Conservation (phyloP, 2,888 invertebrate genomes). For the Parapristionchus giblindavisi region DNA sequence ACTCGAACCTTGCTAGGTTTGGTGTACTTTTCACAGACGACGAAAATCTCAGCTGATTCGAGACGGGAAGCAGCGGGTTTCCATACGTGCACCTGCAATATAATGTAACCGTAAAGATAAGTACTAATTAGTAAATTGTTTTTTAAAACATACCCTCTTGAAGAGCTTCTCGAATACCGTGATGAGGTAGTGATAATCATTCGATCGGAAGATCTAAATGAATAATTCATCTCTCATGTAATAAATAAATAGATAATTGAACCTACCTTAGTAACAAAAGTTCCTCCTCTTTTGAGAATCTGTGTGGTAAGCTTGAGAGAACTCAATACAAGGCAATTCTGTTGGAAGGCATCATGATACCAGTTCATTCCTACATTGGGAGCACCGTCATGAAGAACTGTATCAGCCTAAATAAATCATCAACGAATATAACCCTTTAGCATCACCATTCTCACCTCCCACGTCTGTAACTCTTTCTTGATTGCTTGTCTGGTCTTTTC, state of each 20-base stretch:
- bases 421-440: background rate
- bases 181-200: slow-evolving; percentile 91
- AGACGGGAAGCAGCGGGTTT: slow-evolving; percentile 97
- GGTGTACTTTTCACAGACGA: slow-evolving; percentile 91
- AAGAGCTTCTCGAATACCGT: slow-evolving; percentile 97
- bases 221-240: background rate
- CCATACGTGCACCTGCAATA: slow-evolving; percentile 84
- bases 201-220: slow-evolving; percentile 80
- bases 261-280: slow-evolving; percentile 93
- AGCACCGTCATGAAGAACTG: slow-evolving; percentile 95
- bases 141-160: slow-evolving; percentile 77
- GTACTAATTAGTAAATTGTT: background rate
- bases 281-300: slow-evolving; percentile 88
- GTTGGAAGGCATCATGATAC: slow-evolving; percentile 95
- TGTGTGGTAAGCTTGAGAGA: slow-evolving; percentile 90
- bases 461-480: slow-evolving; percentile 63
- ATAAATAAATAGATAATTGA: background rate
- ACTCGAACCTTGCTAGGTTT: slow-evolving; percentile 78
- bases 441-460: slow-evolving; percentile 51
- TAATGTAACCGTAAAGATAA: slow-evolving; percentile 11
- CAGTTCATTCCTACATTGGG: slow-evolving; percentile 95
- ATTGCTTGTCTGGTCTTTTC: slow-evolving; percentile 75
- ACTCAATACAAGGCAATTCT: slow-evolving; percentile 79
- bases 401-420: slow-evolving; percentile 90
- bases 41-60: slow-evolving; percentile 99